A percentile compares a stretch with the other conserved stretches of the same genome.
Conservation (phyloP, 1,140 invertebrate species). For the Chymomyza costata region DNA sequence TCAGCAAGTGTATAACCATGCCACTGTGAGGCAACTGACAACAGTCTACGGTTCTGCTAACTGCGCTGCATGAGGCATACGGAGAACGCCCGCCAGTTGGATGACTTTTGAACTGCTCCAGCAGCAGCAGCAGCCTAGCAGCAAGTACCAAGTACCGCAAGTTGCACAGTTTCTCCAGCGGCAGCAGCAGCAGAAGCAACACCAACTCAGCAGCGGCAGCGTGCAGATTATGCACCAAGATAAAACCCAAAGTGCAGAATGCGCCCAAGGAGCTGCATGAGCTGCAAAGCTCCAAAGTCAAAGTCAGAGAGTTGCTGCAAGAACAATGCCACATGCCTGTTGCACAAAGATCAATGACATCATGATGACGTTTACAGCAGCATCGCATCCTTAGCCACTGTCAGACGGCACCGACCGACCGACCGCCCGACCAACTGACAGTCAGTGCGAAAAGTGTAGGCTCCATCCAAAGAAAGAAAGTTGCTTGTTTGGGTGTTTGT, state of each 20-base stretch:
- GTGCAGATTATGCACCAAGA: slow-evolving; percentile 1
- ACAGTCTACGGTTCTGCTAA: too few species aligned
- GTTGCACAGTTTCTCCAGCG: slow-evolving; percentile 35
- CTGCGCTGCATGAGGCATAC: too few species aligned
- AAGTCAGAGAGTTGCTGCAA: slow-evolving; percentile 40
- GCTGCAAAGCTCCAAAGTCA: slow-evolving; percentile 51
- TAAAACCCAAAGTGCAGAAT: too few species aligned
- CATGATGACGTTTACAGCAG: slow-evolving; percentile 49
- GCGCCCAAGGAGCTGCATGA: slow-evolving; percentile 16
- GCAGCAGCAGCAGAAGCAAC: slow-evolving; percentile 18
- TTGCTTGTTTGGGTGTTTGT: slow-evolving; percentile 10
- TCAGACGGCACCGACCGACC: slow-evolving; percentile 18
- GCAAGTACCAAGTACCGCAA: too few species aligned
- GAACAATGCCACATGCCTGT: slow-evolving; percentile 62
- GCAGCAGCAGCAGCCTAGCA: too few species aligned
- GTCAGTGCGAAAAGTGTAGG: slow-evolving; percentile 12
- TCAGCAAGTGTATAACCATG: too few species aligned
- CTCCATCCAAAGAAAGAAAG: too few species aligned
- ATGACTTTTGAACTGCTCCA: slow-evolving; percentile 55
- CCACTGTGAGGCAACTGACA: too few species aligned
- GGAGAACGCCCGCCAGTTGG: slow-evolving; percentile 16
- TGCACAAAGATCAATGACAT: slow-evolving; percentile 59
- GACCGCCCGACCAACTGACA: slow-evolving; percentile 10
- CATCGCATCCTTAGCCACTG: slow-evolving; percentile 9
- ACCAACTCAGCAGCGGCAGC: slow-evolving; percentile 54